Evolutionary conservation across 2,113 vertebrate species (phyloP).

Genomic region (Sarotherodon lohbergeri): DNA sequence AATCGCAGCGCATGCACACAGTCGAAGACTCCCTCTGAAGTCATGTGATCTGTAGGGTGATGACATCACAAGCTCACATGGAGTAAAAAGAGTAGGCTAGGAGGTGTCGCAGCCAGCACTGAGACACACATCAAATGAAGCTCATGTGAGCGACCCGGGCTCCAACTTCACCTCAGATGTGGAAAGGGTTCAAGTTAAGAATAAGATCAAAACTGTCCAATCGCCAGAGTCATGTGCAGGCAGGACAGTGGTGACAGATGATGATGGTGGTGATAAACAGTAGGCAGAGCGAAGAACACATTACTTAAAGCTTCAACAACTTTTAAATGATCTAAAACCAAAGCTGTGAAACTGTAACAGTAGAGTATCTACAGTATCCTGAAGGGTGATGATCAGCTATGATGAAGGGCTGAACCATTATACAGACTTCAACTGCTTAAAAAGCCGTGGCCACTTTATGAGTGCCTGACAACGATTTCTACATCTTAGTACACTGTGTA

Average conservation of each 20-base stretch:
- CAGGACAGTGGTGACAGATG: neutral
- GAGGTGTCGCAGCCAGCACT: neutral
- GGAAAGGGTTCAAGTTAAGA: neutral
- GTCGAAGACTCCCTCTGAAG: neutral
- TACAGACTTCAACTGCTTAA: neutral
- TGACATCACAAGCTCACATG: conserved; percentile 37
- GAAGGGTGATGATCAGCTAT: neutral
- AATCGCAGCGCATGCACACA: neutral
- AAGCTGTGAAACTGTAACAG: neutral
- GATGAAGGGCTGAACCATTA: neutral
- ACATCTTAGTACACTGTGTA: neutral
- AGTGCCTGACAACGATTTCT: neutral
- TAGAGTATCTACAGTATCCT: neutral
- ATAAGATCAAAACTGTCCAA: neutral
- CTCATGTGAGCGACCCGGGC: neutral
- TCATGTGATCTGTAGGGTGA: conserved; percentile 1
- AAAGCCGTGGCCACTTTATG: neutral
- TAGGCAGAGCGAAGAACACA: fast-evolving
- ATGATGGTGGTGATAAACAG: neutral
- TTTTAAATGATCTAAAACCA: neutral
- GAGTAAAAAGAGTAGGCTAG: neutral
- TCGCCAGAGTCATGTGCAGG: neutral
- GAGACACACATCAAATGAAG: neutral
- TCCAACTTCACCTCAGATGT: neutral
- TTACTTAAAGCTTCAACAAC: neutral